These are phyloP conservation scores for Rhyacophila brunnea DNA, from an alignment of 1,140 invertebrate genomes.

Conservation along the genomic window DNA sequence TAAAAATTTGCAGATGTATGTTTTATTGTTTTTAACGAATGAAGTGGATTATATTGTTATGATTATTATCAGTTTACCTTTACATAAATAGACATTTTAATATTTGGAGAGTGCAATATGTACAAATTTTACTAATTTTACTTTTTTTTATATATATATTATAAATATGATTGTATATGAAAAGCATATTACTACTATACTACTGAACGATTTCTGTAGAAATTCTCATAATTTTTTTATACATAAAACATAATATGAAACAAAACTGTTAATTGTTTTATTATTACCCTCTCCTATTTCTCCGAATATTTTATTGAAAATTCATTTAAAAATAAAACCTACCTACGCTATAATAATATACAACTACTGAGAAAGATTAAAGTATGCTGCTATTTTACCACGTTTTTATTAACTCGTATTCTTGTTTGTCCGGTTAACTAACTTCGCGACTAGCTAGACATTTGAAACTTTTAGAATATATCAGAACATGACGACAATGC, in stretches of 20 bases:
- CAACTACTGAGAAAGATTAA: too few relatives aligned
- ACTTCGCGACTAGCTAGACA: too few relatives aligned
- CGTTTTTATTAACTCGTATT: too few relatives aligned
- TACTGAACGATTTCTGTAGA: slow-evolving; percentile 38
- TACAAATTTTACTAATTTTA: slow-evolving; percentile 53
- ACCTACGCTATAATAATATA: too few relatives aligned
- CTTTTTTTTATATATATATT: slow-evolving; percentile 47
- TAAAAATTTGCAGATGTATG: slow-evolving; percentile 17
- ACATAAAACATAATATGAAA: slow-evolving; percentile 37
- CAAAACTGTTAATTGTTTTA: slow-evolving; percentile 22
- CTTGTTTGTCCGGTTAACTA: too few relatives aligned
- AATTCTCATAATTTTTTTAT: slow-evolving; percentile 38
- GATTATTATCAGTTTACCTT: slow-evolving; percentile 33
- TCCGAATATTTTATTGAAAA: too few relatives aligned
- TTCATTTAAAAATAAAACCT: too few relatives aligned
- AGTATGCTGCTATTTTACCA: too few relatives aligned
- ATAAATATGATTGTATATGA: slow-evolving; percentile 49
- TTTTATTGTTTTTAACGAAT: slow-evolving; percentile 26
- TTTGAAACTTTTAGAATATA: too few relatives aligned
- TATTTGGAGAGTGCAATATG: slow-evolving; percentile 52
- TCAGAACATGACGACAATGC: too few relatives aligned
- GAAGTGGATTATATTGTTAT: slow-evolving; percentile 32
- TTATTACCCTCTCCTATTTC: background rate
- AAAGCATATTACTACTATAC: slow-evolving; percentile 36
- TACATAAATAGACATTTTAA: slow-evolving; percentile 38